Evolutionary conservation across 2,888 invertebrate species (phyloP).

Genomic region (Ophion obscuratus): DNA sequence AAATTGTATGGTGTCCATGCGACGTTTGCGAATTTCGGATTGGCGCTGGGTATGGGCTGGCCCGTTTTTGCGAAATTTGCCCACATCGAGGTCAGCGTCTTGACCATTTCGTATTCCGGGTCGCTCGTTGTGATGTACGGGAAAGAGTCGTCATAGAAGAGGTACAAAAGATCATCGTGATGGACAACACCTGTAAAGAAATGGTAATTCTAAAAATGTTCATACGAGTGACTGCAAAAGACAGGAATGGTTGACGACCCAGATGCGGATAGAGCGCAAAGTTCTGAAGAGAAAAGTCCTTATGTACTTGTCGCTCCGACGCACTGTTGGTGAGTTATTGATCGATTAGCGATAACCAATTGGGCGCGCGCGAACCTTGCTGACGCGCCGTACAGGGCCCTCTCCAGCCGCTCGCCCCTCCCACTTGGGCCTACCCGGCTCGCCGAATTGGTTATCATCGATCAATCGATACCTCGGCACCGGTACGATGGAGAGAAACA

Average conservation of each 20-base stretch:
- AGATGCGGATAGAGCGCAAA: neutral
- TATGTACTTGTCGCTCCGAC: no score
- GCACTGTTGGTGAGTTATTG: no score
- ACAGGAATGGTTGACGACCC: neutral
- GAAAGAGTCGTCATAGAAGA: constrained; percentile 82
- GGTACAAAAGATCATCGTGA: constrained; percentile 85
- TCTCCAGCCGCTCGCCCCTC: no score
- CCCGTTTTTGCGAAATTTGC: constrained; percentile 84
- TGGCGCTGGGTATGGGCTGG: constrained; percentile 83
- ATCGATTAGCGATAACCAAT: neutral
- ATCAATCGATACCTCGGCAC: neutral
- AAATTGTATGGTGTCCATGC: constrained; percentile 82
- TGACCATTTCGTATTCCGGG: constrained; percentile 83
- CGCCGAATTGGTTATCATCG: neutral
- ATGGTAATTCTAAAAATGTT: neutral
- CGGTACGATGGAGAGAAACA: neutral
- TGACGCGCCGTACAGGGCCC: no score
- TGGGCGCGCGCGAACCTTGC: no score
- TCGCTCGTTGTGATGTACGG: constrained; percentile 83
- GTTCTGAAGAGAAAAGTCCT: no score
- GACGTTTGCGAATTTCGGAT: constrained; percentile 78
- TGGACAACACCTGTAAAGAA: constrained; percentile 83
- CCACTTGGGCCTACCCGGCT: neutral
- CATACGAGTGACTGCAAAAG: neutral
- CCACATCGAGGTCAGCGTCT: constrained; percentile 83